Evolutionary conservation across 2,888 invertebrate species (phyloP), one percentile per base, ranked within the genome.

Genomic region (Luffia ferchaultella): DNA sequence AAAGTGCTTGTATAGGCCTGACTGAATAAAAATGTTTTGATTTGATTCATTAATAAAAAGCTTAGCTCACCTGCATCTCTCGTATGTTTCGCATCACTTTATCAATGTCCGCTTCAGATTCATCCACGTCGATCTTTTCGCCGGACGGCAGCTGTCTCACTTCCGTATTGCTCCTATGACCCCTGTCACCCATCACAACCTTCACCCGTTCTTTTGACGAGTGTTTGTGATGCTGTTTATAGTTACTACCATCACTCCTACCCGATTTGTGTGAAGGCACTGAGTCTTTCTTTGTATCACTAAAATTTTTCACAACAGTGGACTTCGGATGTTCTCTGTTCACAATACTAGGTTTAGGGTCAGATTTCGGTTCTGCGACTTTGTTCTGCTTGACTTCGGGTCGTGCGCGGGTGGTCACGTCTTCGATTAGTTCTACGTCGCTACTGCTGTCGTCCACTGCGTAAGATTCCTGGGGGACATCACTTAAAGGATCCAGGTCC

Each of bases 331-430:
- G n/a, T n/a, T n/a, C n/a, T 16, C 47, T 46, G 16, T 47, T 30
- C 16, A 18, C 40, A 2, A 41, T 47, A 52, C 42, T 50, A n/a
- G 42, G 12, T 12, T 15, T 17, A 15, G 12, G 15, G 41, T 41
- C 20, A 12, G 7, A 5, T 48, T 48, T 18, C 17, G 12, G 45
- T 19, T 42, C 42, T 42, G 20, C 7, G 19, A 48, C 41, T 50
- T 47, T 41, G 18, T 7, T 42, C 17, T 20, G 12, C 2, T 67
- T 72, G 56, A 71, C 72, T 53, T 59, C 3, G 30, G 30, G 3
- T 30, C 12, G 3, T 73, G 88, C 88, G 74, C 80, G 86, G 69
- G 88, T 74, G 88, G 88, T 61, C 88, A 88, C 55, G 68, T 87
- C 52, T 52, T 80, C 82, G 1, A 84, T 66, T 46, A 84, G 60